Percentiles rank a stretch among this genome's conserved stretches.
These are phyloP conservation scores for Drosophila kikkawai DNA, from an alignment of 1,140 invertebrate species.

Conservation along the genomic window DNA sequence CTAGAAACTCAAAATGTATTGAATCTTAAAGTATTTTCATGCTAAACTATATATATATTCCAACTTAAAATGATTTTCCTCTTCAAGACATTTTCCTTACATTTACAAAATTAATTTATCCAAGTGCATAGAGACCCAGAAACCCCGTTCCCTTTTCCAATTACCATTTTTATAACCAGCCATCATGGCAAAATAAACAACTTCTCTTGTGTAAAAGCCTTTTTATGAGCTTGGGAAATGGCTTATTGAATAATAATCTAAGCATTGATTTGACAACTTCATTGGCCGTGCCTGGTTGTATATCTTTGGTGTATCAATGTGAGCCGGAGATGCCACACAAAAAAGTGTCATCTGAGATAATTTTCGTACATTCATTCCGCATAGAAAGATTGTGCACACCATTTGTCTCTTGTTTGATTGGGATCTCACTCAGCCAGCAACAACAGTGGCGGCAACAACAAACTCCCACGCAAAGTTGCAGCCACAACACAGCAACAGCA, in stretches of 20 bases:
- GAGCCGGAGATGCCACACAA: conserved; percentile 23
- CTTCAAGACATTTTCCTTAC: neutral
- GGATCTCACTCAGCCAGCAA: conserved; percentile 59
- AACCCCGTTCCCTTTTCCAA: conserved; percentile 7
- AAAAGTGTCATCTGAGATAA: conserved; percentile 77
- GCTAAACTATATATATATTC: neutral
- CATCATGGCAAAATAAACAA: conserved; percentile 40
- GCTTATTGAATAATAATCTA: conserved; percentile 49
- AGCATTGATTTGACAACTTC: conserved; percentile 68
- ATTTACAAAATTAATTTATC: neutral
- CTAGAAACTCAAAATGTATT: neutral
- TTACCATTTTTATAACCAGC: conserved; percentile 33
- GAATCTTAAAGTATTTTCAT: neutral
- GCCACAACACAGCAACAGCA: conserved; percentile 39
- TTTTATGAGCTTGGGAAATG: conserved; percentile 61
- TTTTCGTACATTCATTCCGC: conserved; percentile 65
- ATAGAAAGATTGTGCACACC: conserved; percentile 80
- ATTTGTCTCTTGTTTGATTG: conserved; percentile 82
- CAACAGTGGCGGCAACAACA: conserved; percentile 54
- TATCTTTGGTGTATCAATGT: conserved; percentile 44
- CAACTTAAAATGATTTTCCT: neutral
- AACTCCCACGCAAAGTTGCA: conserved; percentile 77
- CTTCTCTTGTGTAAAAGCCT: conserved; percentile 24
- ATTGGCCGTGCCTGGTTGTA: conserved; percentile 40
- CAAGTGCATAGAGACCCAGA: neutral